Percentiles rank a stretch among this genome's conserved stretches.
phyloP scores from a whole-genome alignment of 2,113 vertebrate species.

The Cyprinodon brontotheroides region DNA sequence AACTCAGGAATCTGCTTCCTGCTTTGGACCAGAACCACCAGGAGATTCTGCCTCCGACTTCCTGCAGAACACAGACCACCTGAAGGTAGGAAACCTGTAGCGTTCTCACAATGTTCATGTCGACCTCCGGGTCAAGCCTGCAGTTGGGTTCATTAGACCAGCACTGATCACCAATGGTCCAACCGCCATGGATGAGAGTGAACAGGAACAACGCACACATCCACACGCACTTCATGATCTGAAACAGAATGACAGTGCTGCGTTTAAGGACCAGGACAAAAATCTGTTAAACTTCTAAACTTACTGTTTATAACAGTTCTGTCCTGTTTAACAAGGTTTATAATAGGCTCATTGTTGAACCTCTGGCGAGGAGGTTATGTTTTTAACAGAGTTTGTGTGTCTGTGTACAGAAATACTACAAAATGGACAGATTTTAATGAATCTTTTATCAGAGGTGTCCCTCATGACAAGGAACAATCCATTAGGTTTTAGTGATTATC shows the following conservation, averaged over 20 bases:
- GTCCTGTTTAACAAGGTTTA: not conserved
- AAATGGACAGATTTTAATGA: no score
- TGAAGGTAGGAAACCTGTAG: not conserved
- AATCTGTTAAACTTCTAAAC: not conserved
- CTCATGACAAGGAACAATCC: no score
- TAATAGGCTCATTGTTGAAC: not conserved
- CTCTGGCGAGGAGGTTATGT: no score
- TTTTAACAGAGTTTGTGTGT: no score
- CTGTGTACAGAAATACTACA: no score
- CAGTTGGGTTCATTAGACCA: rapidly evolving
- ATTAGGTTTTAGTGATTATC: no score
- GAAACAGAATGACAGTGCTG: not conserved
- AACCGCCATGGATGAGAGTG: conserved; percentile 30
- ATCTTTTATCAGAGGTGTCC: no score
- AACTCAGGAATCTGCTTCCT: not conserved
- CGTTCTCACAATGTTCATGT: conserved; percentile 84
- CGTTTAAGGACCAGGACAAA: not conserved
- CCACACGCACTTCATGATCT: conserved; percentile 62
- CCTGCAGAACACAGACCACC: not conserved
- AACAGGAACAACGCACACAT: conserved; percentile 54
- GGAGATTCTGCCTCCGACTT: no score
- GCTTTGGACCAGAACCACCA: not conserved
- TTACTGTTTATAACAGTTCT: not conserved
- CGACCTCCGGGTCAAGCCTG: conserved; percentile 79
- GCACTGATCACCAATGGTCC: rapidly evolving